Conservation (phyloP, 2,797 vertebrate species). For the Rhodeus uyekii region DNA sequence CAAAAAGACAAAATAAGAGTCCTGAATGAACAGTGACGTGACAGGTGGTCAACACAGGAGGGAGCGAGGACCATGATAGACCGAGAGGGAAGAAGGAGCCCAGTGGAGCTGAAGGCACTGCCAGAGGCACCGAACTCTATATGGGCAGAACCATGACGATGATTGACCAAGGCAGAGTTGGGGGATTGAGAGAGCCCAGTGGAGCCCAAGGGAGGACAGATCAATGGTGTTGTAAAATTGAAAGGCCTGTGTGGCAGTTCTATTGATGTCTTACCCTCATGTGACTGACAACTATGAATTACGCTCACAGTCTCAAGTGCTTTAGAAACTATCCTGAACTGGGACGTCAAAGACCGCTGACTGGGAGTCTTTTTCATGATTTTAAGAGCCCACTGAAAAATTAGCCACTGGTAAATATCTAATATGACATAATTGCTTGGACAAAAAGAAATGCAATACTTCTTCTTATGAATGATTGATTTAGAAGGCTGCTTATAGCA, state of each 20-base stretch:
- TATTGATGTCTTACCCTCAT: not conserved
- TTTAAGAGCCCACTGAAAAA: slow-evolving; percentile 12
- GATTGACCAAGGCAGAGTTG: not conserved
- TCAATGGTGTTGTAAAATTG: too few species aligned
- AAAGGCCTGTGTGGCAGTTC: not conserved
- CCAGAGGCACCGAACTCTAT: not conserved
- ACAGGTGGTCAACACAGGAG: not conserved
- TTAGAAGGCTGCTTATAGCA: not conserved
- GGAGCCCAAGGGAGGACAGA: not conserved
- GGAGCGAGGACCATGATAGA: not conserved
- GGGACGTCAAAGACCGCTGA: not conserved
- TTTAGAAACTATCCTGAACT: not conserved
- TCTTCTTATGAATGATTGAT: not conserved
- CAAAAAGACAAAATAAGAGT: too few species aligned
- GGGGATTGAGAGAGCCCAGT: not conserved
- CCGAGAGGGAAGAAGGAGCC: not conserved
- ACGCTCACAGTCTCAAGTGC: not conserved
- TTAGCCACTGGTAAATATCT: not conserved
- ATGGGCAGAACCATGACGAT: not conserved
- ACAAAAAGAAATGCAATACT: not conserved
- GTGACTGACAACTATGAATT: not conserved
- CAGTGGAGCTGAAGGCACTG: not conserved
- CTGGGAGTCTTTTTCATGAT: not conserved
- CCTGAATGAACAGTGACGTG: too few species aligned
- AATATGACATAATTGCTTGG: not conserved